phyloP scores from a whole-genome alignment of 2,797 vertebrate genomes.

The Bovichtus variegatus region DNA sequence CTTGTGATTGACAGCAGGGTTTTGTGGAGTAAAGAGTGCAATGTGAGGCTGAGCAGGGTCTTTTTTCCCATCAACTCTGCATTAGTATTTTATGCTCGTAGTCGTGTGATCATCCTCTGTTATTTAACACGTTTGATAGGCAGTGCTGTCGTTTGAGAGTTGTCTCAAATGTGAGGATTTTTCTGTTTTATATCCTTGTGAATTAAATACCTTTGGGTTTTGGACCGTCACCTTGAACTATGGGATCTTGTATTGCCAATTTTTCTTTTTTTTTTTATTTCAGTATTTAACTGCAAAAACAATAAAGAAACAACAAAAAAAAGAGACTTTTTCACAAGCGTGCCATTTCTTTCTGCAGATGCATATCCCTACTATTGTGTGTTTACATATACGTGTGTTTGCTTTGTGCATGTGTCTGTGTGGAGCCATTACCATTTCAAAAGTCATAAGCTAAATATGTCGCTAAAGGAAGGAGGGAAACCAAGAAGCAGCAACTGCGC shows the following conservation, averaged over 20 bases:
- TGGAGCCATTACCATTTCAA: neutral
- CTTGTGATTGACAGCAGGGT: conserved; percentile 37
- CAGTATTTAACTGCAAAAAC: no score
- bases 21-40: conserved; percentile 7
- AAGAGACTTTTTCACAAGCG: neutral
- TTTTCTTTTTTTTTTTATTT: neutral
- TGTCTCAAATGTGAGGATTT: neutral
- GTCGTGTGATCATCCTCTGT: neutral
- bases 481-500: no score
- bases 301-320: no score
- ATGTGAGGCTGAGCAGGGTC: neutral
- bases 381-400: neutral
- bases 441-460: conserved; percentile 12
- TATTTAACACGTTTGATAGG: neutral
- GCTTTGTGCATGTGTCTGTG: neutral
- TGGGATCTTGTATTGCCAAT: no score
- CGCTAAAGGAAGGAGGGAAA: neutral
- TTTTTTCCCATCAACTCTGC: neutral
- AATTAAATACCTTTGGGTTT: neutral
- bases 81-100: neutral
- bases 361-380: neutral
- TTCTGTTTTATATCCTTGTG: neutral
- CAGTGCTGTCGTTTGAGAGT: neutral
- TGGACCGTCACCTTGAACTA: neutral
- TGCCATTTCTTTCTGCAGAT: conserved; percentile 6